Evolutionary conservation across 2,888 invertebrate genomes (phyloP), one percentile per base, ranked within the genome.

Genomic region (Campopleginae sp.): DNA sequence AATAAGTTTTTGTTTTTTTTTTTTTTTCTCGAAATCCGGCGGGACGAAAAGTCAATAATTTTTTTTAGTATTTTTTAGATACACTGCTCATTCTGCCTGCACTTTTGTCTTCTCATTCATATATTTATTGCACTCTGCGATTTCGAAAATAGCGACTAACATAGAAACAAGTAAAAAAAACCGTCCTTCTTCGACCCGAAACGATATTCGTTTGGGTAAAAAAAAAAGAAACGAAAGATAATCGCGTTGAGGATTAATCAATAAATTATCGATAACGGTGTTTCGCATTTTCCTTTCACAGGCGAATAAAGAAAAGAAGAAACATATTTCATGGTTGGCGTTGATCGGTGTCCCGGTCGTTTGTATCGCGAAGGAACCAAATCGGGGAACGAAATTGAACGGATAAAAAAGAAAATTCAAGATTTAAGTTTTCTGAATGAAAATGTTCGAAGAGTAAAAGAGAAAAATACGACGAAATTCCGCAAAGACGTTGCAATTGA

Each of bases 41-140:
- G 48, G 14, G 51, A 48, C 70, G 70, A 76, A 38, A 76, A 76
- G 23, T 42, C n/a, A 76, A 38, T 63, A n/a, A 4, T 74, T 74
- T 66, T 63, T n/a, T 65, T 44, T 33, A n/a, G 31, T n/a, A 61
- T 58, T 74, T 58, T 71, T 58, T 54, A 66, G 76, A 76, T 58
- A 77, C 54, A 46, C 68, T 68, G 66, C 65, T 80, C 66, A n/a
- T 66, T 82, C 68, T 38, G 8, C 27, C 74, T 63, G 72, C 68
- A 23, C 51, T 70, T 66, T 76, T 66, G 17, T 33, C n/a, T 61
- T 12, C 38, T 54, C 80, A 48, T 68, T 68, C 68, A 54, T 54
- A 63, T 61, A 63, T 79, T 80, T 84, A 84, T 86, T 86, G 83
- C 84, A 84, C 84, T 86, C 63, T 78, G 84, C 44, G 75, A 74